A percentile compares a stretch with the other conserved stretches of the same genome.
Evolutionary conservation across 37 sponge, comb jelly and placozoan genomes (phyloP).

Genomic region (Diacarnus erythraeanus): DNA sequence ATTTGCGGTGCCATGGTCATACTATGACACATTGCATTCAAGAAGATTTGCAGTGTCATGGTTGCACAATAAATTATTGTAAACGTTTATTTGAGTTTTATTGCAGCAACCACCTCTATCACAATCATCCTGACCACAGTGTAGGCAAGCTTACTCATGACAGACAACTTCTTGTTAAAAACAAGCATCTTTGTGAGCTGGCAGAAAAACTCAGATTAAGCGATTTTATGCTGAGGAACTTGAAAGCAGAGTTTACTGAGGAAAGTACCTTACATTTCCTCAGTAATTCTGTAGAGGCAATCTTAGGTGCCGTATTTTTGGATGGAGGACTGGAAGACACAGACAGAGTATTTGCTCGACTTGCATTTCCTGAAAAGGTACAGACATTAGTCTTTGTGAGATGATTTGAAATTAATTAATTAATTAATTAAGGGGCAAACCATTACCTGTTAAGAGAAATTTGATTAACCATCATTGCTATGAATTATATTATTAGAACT

Average conservation of each 20-base stretch:
- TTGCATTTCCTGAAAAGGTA: slow-evolving; percentile 56
- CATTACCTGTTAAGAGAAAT: too few relatives aligned
- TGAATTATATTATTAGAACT: too few relatives aligned
- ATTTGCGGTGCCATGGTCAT: too few relatives aligned
- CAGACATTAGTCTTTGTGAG: too few relatives aligned
- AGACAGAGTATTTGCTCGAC: slow-evolving; percentile 25
- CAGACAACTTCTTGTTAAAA: slow-evolving; percentile 58
- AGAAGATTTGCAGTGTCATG: too few relatives aligned
- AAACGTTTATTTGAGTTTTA: too few relatives aligned
- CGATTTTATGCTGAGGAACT: slow-evolving; percentile 17
- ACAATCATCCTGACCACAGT: slow-evolving; percentile 41
- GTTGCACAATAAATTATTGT: too few relatives aligned
- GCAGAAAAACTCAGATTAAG: slow-evolving; percentile 26
- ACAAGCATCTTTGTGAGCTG: slow-evolving; percentile 40
- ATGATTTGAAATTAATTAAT: too few relatives aligned
- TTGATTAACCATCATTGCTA: too few relatives aligned
- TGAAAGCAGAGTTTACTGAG: background rate
- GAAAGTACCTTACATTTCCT: slow-evolving; percentile 5
- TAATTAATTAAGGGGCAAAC: too few relatives aligned
- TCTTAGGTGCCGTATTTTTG: slow-evolving; percentile 70
- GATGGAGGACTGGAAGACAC: slow-evolving; percentile 46
- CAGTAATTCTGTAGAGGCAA: slow-evolving; percentile 59
- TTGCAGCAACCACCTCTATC: slow-evolving; percentile 61
- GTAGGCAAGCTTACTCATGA: slow-evolving; percentile 52
- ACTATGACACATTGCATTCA: too few relatives aligned